Conservation (phyloP, 1,140 invertebrate genomes). For the Bombus ignitus region DNA sequence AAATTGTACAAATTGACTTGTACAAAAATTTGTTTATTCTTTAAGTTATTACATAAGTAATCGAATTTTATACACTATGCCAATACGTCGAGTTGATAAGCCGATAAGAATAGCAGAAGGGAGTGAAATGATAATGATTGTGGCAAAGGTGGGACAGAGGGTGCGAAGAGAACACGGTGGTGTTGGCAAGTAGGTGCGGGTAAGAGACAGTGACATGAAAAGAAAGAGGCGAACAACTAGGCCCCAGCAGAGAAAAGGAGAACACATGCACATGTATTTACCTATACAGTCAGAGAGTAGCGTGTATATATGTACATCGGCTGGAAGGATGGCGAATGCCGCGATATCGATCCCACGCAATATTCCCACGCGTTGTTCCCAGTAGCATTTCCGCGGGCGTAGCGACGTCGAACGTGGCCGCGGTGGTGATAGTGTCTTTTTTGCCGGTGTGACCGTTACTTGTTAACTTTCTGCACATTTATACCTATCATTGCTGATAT, state of each 20-base stretch:
- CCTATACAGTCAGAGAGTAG: conserved; percentile 8
- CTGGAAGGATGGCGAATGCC: conserved; percentile 70
- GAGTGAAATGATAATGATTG: neutral
- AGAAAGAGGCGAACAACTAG: conserved; percentile 21
- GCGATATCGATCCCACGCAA: conserved; percentile 77
- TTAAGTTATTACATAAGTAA: too few relatives aligned
- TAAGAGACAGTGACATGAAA: neutral
- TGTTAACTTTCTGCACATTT: neutral
- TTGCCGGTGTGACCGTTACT: conserved; percentile 32
- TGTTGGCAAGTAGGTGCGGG: neutral
- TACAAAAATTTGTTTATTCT: too few relatives aligned
- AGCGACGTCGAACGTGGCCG: conserved; percentile 46
- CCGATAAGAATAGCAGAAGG: neutral
- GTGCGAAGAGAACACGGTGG: neutral
- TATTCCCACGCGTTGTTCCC: conserved; percentile 65
- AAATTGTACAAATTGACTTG: too few relatives aligned
- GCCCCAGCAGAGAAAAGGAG: conserved; percentile 2
- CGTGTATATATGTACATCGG: conserved; percentile 52
- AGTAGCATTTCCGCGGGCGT: conserved; percentile 57
- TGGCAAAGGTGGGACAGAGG: neutral
- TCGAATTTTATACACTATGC: too few relatives aligned
- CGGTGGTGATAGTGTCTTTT: conserved; percentile 50
- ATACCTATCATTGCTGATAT: neutral
- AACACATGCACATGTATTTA: conserved; percentile 12
- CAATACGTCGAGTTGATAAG: neutral